These are phyloP conservation scores for Proisotoma minuta DNA, from an alignment of 2,888 invertebrate genomes.

Conservation along the genomic window DNA sequence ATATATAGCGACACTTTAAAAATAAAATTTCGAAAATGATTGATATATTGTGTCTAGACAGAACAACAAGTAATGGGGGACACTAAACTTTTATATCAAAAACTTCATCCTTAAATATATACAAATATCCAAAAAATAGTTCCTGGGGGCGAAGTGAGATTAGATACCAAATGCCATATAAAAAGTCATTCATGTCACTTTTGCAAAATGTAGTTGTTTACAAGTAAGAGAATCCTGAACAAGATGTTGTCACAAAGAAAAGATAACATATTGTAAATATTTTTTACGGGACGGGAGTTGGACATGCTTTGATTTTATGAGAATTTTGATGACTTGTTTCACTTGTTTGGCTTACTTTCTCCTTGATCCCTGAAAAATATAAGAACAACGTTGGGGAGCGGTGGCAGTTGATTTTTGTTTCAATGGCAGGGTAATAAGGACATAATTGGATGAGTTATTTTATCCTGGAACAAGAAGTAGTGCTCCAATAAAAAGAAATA, in stretches of 20 bases:
- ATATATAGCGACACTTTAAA: conserved; percentile 25
- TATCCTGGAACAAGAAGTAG: neutral
- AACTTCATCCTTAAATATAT: no score
- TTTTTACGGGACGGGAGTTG: no score
- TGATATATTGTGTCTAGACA: conserved; percentile 43
- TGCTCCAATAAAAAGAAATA: neutral
- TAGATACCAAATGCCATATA: no score
- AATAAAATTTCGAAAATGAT: conserved; percentile 35
- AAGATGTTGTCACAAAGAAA: no score
- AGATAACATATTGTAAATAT: no score
- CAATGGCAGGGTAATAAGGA: neutral
- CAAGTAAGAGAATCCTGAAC: no score
- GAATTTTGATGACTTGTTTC: neutral
- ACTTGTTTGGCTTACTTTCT: neutral
- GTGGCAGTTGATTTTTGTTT: neutral
- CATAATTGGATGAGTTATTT: neutral
- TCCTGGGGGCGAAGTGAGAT: no score
- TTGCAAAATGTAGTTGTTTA: no score
- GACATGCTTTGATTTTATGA: neutral
- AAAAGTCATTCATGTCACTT: no score
- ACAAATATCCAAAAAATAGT: no score
- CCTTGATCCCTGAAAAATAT: neutral
- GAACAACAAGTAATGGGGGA: no score
- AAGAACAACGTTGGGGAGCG: neutral
- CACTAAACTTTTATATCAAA: no score